Evolutionary conservation across 1,140 invertebrate species (phyloP).

Genomic region (Bombus affinis): DNA sequence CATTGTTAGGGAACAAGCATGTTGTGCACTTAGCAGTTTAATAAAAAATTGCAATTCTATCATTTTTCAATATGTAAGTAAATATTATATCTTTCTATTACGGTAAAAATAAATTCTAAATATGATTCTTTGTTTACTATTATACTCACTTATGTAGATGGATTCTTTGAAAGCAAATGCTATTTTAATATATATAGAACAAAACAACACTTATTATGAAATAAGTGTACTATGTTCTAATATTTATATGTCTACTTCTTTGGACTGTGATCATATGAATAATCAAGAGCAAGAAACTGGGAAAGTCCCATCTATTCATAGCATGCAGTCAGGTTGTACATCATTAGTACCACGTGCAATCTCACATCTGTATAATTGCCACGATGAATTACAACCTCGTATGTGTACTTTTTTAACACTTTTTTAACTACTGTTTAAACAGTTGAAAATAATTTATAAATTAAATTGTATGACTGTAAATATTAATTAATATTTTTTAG

Average conservation of each 20-base stretch:
- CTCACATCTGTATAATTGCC: constrained; percentile 74
- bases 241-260: constrained; percentile 66
- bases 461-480: background rate
- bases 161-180: constrained; percentile 73
- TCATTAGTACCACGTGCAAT: constrained; percentile 71
- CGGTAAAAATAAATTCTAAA: background rate
- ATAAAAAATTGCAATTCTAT: constrained; percentile 72
- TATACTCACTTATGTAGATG: constrained; percentile 46
- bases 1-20: constrained; percentile 79
- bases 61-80: constrained; percentile 73
- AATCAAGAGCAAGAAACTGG: constrained; percentile 45
- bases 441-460: background rate
- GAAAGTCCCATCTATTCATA: constrained; percentile 52
- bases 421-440: background rate
- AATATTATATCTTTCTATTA: background rate
- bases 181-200: constrained; percentile 74
- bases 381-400: constrained; percentile 71
- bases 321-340: constrained; percentile 52
- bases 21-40: constrained; percentile 74
- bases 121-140: constrained; percentile 1
- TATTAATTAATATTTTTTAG: constrained; percentile 28
- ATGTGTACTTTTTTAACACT: constrained; percentile 29
- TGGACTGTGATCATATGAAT: constrained; percentile 67
- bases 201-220: constrained; percentile 75
- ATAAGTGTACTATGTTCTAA: constrained; percentile 74